Evolutionary conservation across 2,888 invertebrate species (phyloP).

Genomic region (Pachymerium ferrugineum): DNA sequence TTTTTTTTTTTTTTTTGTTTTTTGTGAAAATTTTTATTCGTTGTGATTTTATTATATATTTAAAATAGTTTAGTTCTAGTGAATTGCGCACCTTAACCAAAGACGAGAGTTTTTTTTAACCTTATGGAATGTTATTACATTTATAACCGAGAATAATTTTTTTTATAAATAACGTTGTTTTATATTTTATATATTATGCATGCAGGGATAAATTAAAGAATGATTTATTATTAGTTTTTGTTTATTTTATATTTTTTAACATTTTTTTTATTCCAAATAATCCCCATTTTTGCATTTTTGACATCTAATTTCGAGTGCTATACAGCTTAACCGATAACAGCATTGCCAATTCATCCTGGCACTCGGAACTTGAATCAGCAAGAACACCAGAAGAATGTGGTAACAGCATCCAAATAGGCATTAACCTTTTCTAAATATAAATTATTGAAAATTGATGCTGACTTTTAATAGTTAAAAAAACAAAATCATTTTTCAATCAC

Average conservation of each 20-base stretch:
- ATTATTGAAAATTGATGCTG: too few species aligned
- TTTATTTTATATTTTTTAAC: not conserved
- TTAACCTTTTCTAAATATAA: too few species aligned
- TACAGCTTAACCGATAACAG: not conserved
- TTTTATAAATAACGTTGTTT: not conserved
- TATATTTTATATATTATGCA: not conserved
- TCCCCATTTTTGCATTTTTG: not conserved
- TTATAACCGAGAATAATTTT: too few species aligned
- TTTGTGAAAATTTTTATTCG: not conserved
- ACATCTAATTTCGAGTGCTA: not conserved
- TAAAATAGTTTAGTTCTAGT: too few species aligned
- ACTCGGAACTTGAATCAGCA: not conserved
- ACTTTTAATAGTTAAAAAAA: too few species aligned
- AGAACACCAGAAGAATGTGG: not conserved
- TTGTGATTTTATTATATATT: not conserved
- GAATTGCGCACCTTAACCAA: not conserved
- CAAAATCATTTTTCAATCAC: too few species aligned
- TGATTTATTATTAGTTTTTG: not conserved
- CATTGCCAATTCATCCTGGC: not conserved
- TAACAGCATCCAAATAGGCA: not conserved
- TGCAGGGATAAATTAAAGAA: too few species aligned
- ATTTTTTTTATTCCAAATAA: not conserved
- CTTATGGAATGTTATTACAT: not conserved
- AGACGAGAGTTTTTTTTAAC: not conserved
- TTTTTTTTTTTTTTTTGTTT: constrained; percentile 1